Conservation (phyloP, 2,888 invertebrate genomes). For the Lissonota sp. region DNA sequence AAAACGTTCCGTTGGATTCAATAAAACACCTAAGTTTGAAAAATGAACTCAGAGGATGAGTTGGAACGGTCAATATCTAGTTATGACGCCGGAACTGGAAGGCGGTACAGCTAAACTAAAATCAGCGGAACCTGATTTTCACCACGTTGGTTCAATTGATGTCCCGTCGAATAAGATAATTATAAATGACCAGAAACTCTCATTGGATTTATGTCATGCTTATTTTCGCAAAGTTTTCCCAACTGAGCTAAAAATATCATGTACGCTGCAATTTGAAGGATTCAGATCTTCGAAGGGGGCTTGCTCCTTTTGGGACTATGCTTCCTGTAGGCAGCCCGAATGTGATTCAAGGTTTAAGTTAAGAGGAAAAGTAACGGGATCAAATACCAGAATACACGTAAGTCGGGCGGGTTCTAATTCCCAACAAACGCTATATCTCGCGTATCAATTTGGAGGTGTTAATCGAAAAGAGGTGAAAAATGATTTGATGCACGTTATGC, state of each 20-base stretch:
- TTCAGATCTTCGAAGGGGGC: background rate
- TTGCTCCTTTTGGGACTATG: slow-evolving; percentile 20
- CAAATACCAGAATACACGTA: slow-evolving; percentile 15
- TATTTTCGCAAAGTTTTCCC: slow-evolving; percentile 28
- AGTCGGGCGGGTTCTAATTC: slow-evolving; percentile 31
- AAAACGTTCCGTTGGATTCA: background rate
- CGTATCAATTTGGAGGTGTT: slow-evolving; percentile 36
- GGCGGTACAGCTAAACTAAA: background rate
- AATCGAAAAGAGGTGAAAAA: slow-evolving; percentile 4
- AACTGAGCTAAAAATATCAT: slow-evolving; percentile 2
- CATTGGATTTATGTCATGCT: slow-evolving; percentile 8
- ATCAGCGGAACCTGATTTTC: background rate
- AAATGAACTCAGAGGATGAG: background rate
- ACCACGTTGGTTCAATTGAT: background rate
- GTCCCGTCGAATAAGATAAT: background rate
- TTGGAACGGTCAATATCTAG: background rate
- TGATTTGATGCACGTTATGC: slow-evolving; percentile 21
- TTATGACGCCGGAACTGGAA: background rate
- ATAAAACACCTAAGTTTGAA: background rate
- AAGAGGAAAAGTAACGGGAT: slow-evolving; percentile 7
- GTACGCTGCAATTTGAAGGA: slow-evolving; percentile 45
- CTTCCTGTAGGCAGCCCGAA: slow-evolving; percentile 37
- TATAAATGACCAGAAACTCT: slow-evolving; percentile 11
- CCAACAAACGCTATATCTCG: slow-evolving; percentile 31
- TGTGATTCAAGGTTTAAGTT: slow-evolving; percentile 36